phyloP scores from a whole-genome alignment of 2,888 invertebrate species.

The Seira musarum region DNA sequence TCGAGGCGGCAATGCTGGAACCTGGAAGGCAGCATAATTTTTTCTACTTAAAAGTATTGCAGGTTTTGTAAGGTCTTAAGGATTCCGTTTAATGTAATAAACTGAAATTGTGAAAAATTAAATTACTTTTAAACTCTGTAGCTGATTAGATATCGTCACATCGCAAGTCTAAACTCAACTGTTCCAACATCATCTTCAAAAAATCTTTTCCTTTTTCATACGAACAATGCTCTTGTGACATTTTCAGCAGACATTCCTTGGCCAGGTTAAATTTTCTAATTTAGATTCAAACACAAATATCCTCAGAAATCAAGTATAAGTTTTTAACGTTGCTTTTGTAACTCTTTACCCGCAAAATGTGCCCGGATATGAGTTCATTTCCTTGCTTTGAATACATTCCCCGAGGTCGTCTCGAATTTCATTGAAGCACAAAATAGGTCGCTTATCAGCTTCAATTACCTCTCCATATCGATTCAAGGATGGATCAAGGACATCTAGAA shows the following conservation, averaged over 20 bases:
- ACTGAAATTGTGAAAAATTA: too few species aligned
- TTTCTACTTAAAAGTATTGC: too few species aligned
- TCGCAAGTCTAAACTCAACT: conserved; percentile 30
- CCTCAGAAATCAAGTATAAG: neutral
- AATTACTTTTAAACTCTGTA: too few species aligned
- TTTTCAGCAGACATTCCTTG: conserved; percentile 25
- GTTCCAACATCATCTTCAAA: conserved; percentile 26
- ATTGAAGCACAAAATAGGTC: conserved; percentile 41
- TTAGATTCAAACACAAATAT: neutral
- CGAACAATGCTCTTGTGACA: conserved; percentile 12
- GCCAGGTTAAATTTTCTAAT: conserved; percentile 30
- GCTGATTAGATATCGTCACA: too few species aligned
- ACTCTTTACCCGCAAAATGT: conserved; percentile 46
- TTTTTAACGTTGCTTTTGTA: too few species aligned
- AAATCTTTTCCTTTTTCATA: conserved; percentile 31
- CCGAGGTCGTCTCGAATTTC: conserved; percentile 15
- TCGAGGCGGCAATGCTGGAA: too few species aligned
- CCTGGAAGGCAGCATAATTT: too few species aligned
- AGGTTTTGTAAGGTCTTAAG: too few species aligned
- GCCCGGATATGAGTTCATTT: neutral
- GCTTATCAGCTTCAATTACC: conserved; percentile 27
- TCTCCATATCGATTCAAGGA: too few species aligned
- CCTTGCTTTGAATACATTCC: conserved; percentile 32
- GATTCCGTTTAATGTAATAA: too few species aligned
- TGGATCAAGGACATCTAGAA: neutral